Base-by-base conservation (phyloP, 2,888 invertebrate species). In the Cremastinae sp. region DNA sequence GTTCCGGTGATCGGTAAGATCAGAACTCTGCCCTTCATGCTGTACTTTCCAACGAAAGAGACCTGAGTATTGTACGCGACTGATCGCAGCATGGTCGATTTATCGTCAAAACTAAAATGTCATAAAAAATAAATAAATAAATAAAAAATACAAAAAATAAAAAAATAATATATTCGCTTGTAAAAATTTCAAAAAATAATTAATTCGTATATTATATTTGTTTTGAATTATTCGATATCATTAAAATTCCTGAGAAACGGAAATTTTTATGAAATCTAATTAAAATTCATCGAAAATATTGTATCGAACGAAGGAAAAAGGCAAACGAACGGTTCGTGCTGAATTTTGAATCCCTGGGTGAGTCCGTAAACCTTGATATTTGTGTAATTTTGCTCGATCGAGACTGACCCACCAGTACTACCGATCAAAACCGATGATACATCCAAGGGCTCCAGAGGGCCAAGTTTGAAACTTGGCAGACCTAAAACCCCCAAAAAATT, bases 41-140 rank as follows among this genome's bases (percentile, higher is more conserved):
- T 91, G 85, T 95, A 95, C 81, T 94, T 92, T 0, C 93, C 94
- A 4, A 93, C 89, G 81, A 95, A 92, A 84, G 93, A 92, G 85
- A 95, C 90, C 82, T 91, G 91, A 0, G 93, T 92, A 14, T 92
- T 92, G 10, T 90, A 83, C 0, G 92, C 90, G 64, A 91, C 91
- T 0, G 92, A 92, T 0, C 88, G 85, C 0, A 93, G 80, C 0
- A 90, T 86, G 75, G 90, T 90, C 41, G 91, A 90, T 16, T 92
- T 91, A 53, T 92, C 88, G 75, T 93, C 92, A 0, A 92, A 90
- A 65, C 93, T 93, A 87, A 62, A 91, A 53, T 9, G 2, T n/a
- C n/a, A n/a, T n/a, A n/a, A n/a, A n/a, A 0, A 49, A 41, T 34
- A 61, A 12, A 28, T 59, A 28, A 5, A 45, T 53, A 9, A 9